Base-by-base conservation (phyloP, 2,113 vertebrate genomes). In the Parotia lawesii region DNA sequence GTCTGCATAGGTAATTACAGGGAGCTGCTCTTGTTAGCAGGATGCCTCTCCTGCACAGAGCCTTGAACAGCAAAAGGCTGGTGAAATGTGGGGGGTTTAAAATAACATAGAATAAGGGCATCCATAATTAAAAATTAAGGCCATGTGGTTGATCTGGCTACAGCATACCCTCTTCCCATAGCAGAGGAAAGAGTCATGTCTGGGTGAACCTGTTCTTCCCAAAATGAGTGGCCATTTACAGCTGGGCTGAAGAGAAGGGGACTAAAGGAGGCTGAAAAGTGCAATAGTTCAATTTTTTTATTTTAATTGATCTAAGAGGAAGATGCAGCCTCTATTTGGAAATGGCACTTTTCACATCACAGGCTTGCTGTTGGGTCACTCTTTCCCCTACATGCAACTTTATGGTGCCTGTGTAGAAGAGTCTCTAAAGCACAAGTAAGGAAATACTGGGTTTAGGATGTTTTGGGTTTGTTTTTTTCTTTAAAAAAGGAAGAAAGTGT, bases 181-280 rank as follows among this genome's bases (percentile, higher is more conserved):
- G 21, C 23, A 74, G 21, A 66, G 56, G 33, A 51, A 75, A 72
- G 5, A 8, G 14, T n/a, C 0, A 0, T 1, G 1, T 29, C n/a
- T 38, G 29, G 5, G 25, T 50, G 58, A 88, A 27, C 4, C 18
- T n/a, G 6, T 33, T 58, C 25, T 70, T 73, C 23, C 13, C 61
- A 85, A 54, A 27, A 3, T 12, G 22, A 75, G 20, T 19, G n/a
- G 18, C 20, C 12, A 42, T 83, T 64, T 20, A 23, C 17, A 62
- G 21, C 17, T 53, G 31, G 33, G 24, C 3, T 69, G 13, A 79
- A 38, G 3, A 44, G 16, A 28, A 58, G 1, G 1, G 2, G 2
- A 44, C 6, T 60, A 67, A 71, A 80, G 27, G 66, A 76, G 21
- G 3, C 8, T 67, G 27, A 6, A 72, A 56, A 47, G 40, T 35